A percentile compares a stretch with the other conserved stretches of the same genome.
Evolutionary conservation across 92 coral and sea anemone species (phyloP).

Genomic region (Actinernus sp.): DNA sequence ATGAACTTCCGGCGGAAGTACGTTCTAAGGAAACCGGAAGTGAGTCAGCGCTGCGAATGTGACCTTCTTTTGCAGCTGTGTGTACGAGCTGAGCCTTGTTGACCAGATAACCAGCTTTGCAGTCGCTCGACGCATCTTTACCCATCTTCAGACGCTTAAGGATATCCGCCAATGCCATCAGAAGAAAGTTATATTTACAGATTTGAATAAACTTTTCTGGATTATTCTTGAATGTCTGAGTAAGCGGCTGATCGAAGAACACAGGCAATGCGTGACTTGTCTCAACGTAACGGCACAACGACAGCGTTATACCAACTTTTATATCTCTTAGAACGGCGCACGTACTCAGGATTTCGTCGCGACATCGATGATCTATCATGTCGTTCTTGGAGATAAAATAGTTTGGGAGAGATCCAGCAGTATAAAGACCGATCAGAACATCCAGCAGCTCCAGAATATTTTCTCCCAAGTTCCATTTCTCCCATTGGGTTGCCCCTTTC

Average conservation of each 20-base stretch:
- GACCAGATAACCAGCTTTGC: constrained; percentile 34
- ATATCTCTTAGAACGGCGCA: constrained; percentile 65
- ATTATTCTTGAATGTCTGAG: constrained; percentile 42
- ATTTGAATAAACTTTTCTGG: constrained; percentile 50
- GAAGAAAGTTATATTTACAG: constrained; percentile 77
- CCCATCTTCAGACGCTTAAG: constrained; percentile 39
- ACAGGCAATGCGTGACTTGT: constrained; percentile 72
- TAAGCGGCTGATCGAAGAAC: constrained; percentile 54
- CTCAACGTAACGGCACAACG: constrained; percentile 67
- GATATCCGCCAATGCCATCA: constrained; percentile 68
- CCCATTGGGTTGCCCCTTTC: constrained; percentile 41
- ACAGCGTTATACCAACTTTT: constrained; percentile 41
- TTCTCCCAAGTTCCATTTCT: constrained; percentile 27
- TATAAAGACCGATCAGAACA: constrained; percentile 50
- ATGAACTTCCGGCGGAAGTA: neutral
- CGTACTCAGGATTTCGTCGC: constrained; percentile 40
- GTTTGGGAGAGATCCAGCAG: constrained; percentile 52
- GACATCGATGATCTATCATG: constrained; percentile 77
- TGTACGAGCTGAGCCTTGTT: constrained; percentile 61
- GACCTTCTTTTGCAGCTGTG: constrained; percentile 3
- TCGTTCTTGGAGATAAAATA: constrained; percentile 67
- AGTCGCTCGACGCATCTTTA: constrained; percentile 4
- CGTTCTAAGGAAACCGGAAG: neutral
- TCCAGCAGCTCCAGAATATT: constrained; percentile 63
- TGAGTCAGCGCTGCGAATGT: neutral